A percentile compares a stretch with the other conserved stretches of the same genome.
These are phyloP conservation scores for Halocynthia aurantium DNA, from an alignment of 23 tunicate species.

Conservation along the genomic window DNA sequence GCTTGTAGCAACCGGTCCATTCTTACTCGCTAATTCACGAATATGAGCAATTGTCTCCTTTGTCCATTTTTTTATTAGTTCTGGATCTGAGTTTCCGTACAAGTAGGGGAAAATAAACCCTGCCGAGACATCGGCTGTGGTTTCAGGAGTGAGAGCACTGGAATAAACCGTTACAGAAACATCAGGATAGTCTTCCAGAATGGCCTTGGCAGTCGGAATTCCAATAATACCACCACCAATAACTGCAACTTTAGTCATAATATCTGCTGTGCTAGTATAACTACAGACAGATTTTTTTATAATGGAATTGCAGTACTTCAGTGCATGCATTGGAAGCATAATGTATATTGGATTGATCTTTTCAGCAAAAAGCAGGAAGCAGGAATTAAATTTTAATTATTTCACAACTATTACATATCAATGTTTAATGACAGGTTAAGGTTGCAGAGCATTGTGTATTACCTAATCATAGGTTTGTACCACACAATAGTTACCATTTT, in stretches of 20 bases:
- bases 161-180: constrained; percentile 46
- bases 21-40: constrained; percentile 12
- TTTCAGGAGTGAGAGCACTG: constrained; percentile 50
- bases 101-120: constrained; percentile 62
- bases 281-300: too few species aligned
- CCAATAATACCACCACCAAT: constrained; percentile 90
- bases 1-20: not conserved
- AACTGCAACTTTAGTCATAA: constrained; percentile 39
- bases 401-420: too few species aligned
- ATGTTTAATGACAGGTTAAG: too few species aligned
- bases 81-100: constrained; percentile 11
- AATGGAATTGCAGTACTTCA: too few species aligned
- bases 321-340: too few species aligned
- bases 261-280: not conserved
- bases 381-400: too few species aligned
- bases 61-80: constrained; percentile 27
- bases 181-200: constrained; percentile 38
- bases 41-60: constrained; percentile 44
- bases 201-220: constrained; percentile 56
- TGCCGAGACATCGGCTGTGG: constrained; percentile 84
- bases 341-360: too few species aligned
- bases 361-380: too few species aligned
- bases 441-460: too few species aligned
- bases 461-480: too few species aligned
- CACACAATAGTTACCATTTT: too few species aligned